These are phyloP conservation scores for Antheraea yamamai DNA, from an alignment of 2,888 invertebrate species.

Conservation along the genomic window DNA sequence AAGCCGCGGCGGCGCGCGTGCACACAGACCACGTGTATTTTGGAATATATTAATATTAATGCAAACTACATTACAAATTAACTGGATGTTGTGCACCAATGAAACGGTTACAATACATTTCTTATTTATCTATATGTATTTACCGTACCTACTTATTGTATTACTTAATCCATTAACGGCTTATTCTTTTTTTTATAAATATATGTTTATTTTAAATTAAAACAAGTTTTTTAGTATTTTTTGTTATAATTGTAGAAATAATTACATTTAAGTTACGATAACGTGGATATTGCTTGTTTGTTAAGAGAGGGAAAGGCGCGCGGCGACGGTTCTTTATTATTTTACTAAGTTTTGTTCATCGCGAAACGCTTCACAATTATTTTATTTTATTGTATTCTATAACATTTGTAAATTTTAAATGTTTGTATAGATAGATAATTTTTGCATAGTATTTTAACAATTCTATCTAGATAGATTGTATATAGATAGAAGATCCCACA, in stretches of 20 bases:
- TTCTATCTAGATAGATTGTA: too few relatives aligned
- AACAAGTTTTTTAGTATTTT: neutral
- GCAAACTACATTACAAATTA: conserved; percentile 8
- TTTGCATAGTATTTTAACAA: too few relatives aligned
- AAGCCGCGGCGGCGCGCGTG: neutral
- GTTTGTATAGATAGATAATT: too few relatives aligned
- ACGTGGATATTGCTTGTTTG: too few relatives aligned
- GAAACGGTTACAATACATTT: neutral
- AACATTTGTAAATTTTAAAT: neutral
- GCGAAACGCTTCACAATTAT: neutral
- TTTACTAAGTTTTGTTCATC: neutral
- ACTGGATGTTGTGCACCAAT: neutral
- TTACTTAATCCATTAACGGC: neutral
- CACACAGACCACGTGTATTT: conserved; percentile 4
- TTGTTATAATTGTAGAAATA: neutral
- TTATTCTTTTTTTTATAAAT: neutral
- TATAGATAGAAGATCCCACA: too few relatives aligned
- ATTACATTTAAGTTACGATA: neutral
- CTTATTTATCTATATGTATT: neutral
- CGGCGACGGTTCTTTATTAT: neutral
- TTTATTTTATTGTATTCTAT: neutral
- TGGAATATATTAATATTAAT: conserved; percentile 10
- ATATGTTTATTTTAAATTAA: neutral
- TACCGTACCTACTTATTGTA: neutral
- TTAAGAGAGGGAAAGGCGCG: too few relatives aligned